A percentile compares a stretch with the other conserved stretches of the same genome.
Evolutionary conservation across 2,113 vertebrate species (phyloP).

Genomic region (Raja brachyura): DNA sequence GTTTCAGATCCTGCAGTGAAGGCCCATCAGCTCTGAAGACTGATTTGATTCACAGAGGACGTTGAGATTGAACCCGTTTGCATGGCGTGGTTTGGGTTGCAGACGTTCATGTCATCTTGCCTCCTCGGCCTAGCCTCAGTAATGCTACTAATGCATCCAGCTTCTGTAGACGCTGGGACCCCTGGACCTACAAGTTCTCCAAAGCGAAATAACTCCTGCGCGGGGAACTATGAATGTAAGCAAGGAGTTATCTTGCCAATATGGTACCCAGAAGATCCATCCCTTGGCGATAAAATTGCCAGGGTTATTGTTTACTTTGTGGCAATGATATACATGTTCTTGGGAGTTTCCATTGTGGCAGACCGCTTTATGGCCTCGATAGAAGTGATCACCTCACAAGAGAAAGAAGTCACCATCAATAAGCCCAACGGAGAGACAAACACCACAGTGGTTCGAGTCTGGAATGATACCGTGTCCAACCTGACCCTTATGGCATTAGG

Average conservation of each 20-base stretch:
- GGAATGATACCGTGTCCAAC: conserved; percentile 98
- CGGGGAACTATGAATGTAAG: conserved; percentile 74
- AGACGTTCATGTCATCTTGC: conserved; percentile 77
- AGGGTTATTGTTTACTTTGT: conserved; percentile 98
- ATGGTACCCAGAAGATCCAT: conserved; percentile 97
- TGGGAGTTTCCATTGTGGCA: conserved; percentile 95
- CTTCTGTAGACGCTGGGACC: conserved; percentile 72
- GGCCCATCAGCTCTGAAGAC: conserved; percentile 51
- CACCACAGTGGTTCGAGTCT: conserved; percentile 84
- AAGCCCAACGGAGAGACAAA: conserved; percentile 91
- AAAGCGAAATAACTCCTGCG: conserved; percentile 75
- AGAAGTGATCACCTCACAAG: conserved; percentile 96
- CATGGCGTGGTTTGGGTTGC: conserved; percentile 92
- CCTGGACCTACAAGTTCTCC: conserved; percentile 62
- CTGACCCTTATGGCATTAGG: conserved; percentile 95
- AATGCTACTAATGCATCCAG: conserved; percentile 71
- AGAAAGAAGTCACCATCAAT: conserved; percentile 88
- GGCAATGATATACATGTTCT: conserved; percentile 97
- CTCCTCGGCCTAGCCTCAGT: conserved; percentile 85
- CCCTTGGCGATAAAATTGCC: conserved; percentile 95
- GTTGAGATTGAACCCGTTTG: conserved; percentile 52
- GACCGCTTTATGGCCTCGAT: conserved; percentile 99
- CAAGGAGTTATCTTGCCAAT: conserved; percentile 92
- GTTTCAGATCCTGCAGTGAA: conserved; percentile 55
- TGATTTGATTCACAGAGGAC: conserved; percentile 45